Evolutionary conservation across 2,797 vertebrate species (phyloP).

Genomic region (Halcyon leucocephala): DNA sequence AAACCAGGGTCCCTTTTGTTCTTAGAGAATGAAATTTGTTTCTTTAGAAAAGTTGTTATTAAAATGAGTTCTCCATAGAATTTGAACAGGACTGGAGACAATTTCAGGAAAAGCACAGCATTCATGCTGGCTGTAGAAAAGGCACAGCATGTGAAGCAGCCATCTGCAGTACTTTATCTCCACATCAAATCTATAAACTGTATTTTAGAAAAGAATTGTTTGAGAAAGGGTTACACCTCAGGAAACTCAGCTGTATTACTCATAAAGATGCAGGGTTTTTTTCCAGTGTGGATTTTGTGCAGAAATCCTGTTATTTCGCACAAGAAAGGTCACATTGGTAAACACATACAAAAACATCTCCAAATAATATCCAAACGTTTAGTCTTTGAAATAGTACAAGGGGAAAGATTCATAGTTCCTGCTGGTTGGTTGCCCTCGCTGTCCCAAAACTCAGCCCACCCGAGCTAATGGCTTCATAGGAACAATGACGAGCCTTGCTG

Average conservation of each 20-base stretch:
- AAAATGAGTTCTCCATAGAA: slow-evolving; percentile 24
- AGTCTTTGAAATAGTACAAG: not conserved
- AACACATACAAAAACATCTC: not conserved
- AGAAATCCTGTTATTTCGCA: not conserved
- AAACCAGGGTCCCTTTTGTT: slow-evolving; percentile 24
- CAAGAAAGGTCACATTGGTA: not conserved
- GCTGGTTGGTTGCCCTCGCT: not conserved
- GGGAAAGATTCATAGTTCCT: not conserved
- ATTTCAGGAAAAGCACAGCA: slow-evolving; percentile 56
- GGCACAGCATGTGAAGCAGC: not conserved
- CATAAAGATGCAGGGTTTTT: not conserved
- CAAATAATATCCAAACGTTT: not conserved
- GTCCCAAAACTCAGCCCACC: not conserved
- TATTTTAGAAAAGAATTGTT: not conserved
- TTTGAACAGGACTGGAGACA: slow-evolving; percentile 16
- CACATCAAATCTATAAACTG: slow-evolving; percentile 20
- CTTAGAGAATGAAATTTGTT: slow-evolving; percentile 13
- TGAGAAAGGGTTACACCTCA: slow-evolving; percentile 21
- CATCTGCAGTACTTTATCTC: slow-evolving; percentile 20
- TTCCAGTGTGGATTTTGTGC: not conserved
- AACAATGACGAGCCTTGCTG: not conserved
- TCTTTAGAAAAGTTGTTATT: slow-evolving; percentile 43
- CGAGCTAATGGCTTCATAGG: accelerated
- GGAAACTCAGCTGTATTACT: slow-evolving; percentile 8
- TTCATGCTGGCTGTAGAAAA: not conserved